A percentile compares a stretch with the other conserved stretches of the same genome.
Evolutionary conservation across 1,140 invertebrate species (phyloP).

Genomic region (Scylla paramamosain): DNA sequence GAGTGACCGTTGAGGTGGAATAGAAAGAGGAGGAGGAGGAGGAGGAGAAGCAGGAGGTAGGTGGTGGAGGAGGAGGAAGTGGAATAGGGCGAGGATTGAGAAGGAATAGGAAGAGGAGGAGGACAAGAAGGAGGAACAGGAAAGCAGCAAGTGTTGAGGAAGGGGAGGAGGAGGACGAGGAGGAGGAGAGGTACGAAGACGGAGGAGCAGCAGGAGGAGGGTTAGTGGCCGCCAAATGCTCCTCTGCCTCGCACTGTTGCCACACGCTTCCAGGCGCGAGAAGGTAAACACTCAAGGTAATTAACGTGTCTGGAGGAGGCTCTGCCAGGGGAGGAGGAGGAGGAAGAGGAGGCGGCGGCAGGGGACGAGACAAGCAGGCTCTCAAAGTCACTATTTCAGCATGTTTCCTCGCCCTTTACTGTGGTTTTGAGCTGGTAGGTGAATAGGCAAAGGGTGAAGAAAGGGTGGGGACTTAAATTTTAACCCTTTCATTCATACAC

Average conservation of each 20-base stretch:
- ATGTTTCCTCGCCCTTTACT: neutral
- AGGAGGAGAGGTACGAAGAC: neutral
- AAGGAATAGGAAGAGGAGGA: neutral
- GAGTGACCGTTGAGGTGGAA: no score
- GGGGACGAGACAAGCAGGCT: neutral
- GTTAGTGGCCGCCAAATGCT: neutral
- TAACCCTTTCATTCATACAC: no score
- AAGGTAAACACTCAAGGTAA: constrained; percentile 10
- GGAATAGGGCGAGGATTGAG: no score
- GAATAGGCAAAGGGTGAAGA: no score
- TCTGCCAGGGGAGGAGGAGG: neutral
- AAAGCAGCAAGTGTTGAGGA: neutral
- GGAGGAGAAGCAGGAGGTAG: no score
- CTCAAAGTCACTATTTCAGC: neutral
- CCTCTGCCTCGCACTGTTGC: neutral
- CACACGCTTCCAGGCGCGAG: neutral
- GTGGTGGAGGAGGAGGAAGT: neutral
- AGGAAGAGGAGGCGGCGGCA: neutral
- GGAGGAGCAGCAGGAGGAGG: neutral
- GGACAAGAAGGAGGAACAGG: neutral
- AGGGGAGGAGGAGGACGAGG: neutral
- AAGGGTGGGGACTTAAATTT: no score
- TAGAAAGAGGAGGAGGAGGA: no score
- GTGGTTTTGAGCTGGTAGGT: neutral
- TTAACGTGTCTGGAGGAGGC: neutral